Percentiles rank a stretch among this genome's conserved stretches.
These are phyloP conservation scores for Drosophila setosimentum DNA, from an alignment of 2,888 invertebrate genomes.

Conservation along the genomic window DNA sequence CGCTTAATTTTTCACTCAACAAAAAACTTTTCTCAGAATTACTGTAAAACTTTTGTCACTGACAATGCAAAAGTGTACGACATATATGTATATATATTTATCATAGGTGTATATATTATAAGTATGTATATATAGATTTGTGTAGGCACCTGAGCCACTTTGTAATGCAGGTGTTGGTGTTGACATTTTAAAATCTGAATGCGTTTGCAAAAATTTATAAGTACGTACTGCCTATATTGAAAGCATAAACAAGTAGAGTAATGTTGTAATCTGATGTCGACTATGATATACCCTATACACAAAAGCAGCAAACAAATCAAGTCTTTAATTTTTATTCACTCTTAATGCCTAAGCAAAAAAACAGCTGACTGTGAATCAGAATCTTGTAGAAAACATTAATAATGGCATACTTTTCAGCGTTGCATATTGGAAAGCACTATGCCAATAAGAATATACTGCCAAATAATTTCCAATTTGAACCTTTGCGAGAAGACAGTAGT, in stretches of 20 bases:
- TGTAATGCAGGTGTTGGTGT: conserved; percentile 72
- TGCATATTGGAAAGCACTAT: no score
- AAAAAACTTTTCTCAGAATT: conserved; percentile 64
- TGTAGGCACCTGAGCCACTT: conserved; percentile 67
- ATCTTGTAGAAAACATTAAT: neutral
- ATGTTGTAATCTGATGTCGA: neutral
- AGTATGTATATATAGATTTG: conserved; percentile 11
- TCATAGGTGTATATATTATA: neutral
- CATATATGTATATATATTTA: conserved; percentile 7
- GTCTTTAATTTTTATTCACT: neutral
- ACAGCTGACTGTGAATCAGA: no score
- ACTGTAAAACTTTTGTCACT: conserved; percentile 38
- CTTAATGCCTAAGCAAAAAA: neutral
- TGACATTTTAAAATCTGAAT: conserved; percentile 76
- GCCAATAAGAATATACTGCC: neutral
- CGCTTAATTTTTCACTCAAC: conserved; percentile 61
- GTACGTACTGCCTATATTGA: conserved; percentile 48
- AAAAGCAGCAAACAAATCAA: neutral
- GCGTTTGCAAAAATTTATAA: conserved; percentile 65
- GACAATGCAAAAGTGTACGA: conserved; percentile 5
- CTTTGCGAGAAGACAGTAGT: neutral
- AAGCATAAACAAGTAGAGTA: neutral
- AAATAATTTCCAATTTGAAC: neutral
- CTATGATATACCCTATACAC: conserved; percentile 9
- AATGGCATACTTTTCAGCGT: conserved; percentile 13